Conservation (phyloP, 2,888 invertebrate genomes). For the Macropis europaea region DNA sequence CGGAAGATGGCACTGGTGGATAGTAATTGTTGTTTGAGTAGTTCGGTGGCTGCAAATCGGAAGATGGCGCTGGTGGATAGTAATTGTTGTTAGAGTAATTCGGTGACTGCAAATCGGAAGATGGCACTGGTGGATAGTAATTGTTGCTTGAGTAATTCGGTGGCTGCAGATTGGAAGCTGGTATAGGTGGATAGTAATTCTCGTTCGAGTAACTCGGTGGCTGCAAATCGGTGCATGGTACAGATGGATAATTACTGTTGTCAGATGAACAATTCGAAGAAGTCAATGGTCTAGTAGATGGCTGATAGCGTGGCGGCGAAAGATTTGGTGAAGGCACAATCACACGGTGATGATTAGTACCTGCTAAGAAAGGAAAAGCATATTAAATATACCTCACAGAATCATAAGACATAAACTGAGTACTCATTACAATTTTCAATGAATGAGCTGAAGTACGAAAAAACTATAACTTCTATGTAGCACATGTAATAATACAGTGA, state of each 20-base stretch:
- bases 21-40: background rate
- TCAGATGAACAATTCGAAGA: background rate
- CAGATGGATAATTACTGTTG: background rate
- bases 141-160: background rate
- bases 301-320: conserved; percentile 9
- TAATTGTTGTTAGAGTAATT: background rate
- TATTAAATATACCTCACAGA: background rate
- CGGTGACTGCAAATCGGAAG: conserved; percentile 9
- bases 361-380: background rate
- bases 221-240: conserved; percentile 3
- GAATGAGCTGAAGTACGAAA: no score
- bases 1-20: background rate
- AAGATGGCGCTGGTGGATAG: background rate
- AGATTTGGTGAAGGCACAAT: background rate
- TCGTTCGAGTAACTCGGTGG: background rate
- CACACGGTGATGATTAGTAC: background rate
- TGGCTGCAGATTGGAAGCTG: conserved; percentile 1
- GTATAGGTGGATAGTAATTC: background rate
- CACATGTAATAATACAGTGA: no score
- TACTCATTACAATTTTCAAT: conserved; percentile 6
- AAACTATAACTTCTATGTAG: no score
- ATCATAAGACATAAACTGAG: background rate
- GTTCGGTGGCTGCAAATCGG: conserved; percentile 9
- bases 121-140: conserved; percentile 3
- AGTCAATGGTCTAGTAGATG: background rate